Evolutionary conservation across 2,113 vertebrate species (phyloP), one percentile per base, ranked within the genome.

Genomic region (Anoplopoma fimbria): DNA sequence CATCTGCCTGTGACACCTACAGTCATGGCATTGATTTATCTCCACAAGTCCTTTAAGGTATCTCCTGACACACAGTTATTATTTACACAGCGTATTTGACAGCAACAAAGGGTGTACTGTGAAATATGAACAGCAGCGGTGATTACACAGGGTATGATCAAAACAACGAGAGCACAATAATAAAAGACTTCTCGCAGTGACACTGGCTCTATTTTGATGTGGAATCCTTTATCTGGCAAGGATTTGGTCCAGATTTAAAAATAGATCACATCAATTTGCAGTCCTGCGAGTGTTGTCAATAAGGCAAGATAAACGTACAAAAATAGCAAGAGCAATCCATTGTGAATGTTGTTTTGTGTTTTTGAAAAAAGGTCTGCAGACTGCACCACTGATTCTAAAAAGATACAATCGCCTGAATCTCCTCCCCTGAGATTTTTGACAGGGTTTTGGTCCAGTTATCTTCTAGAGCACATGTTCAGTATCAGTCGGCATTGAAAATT

Each of bases 241-340:
- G 65, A 72, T 88, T 78, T 38, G 33, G 60, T 67, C 75, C 81
- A 68, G 73, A 92, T 89, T 88, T 91, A 88, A 75, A 91, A 87
- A 85, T 29, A 77, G 75, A 86, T 81, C 68, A 69, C 72, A 69
- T 83, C 67, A 51, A 73, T 89, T 86, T 87, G 57, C 67, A 71
- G 63, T 67, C 74, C 74, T 49, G 60, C 73, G 33, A 75, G 76
- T 74, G 47, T 75, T 87, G 68, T 82, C 62, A 78, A 71, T 78
- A 75, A 79, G 57, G 69, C 40, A 60, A 79, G 75, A 71, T 65
- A 75, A 85, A 79, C 5, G 3, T 40, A 74, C 65, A 38, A 68
- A 82, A 86, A 90, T 83, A 87, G 12, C 17, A 29, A 4, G 4
- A 74, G 10, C 10, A 34, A 53, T 70, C 53, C 34, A 71, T 36